Evolutionary conservation across 2,888 invertebrate species (phyloP), one percentile per base, ranked within the genome.

Genomic region (Phalangium opilio): DNA sequence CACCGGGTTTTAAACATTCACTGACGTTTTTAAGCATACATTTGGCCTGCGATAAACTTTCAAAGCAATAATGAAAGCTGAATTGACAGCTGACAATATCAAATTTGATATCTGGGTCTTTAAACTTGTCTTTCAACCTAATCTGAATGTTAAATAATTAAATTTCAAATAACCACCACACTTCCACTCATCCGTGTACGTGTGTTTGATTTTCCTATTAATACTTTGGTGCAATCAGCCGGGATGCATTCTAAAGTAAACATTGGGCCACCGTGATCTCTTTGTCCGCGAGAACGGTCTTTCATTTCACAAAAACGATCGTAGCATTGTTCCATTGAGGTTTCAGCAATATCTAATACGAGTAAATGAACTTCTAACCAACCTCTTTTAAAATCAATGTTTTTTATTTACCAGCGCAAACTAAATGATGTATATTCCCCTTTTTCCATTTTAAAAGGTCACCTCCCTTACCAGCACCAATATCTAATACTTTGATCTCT

Each of bases 391-490:
- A n/a, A n/a, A n/a, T n/a, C n/a, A n/a, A n/a, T n/a, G n/a, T n/a
- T n/a, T n/a, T n/a, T n/a, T n/a, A n/a, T n/a, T 46, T 53, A 66
- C 67, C 93, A 41, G 83, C 82, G 68, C 87, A 89, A 48, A 91
- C 79, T 15, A 90, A 71, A 67, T 85, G 82, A 2, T 77, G 74
- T 43, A 91, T 83, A 70, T 44, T 76, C 12, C 66, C 81, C 63
- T 84, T 87, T 50, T 77, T 77, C 89, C 96, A 99, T 67, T 99
- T 99, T n/a, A 83, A 72, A 33, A 98, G 71, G 67, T 99, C 98
- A 2, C 98, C 98, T 17, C 98, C 98, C 73, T 99, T 99, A 1
- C 98, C 98, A 64, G 93, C 93, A 59, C 93, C 90, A 73, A 98
- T 79, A 65, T 98, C 98, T 45, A 95, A 69, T 0, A 90, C 85